Percentiles rank a stretch among this genome's conserved stretches.
These are phyloP conservation scores for Cephalotes varians DNA, from an alignment of 2,888 invertebrate species.

Conservation along the genomic window DNA sequence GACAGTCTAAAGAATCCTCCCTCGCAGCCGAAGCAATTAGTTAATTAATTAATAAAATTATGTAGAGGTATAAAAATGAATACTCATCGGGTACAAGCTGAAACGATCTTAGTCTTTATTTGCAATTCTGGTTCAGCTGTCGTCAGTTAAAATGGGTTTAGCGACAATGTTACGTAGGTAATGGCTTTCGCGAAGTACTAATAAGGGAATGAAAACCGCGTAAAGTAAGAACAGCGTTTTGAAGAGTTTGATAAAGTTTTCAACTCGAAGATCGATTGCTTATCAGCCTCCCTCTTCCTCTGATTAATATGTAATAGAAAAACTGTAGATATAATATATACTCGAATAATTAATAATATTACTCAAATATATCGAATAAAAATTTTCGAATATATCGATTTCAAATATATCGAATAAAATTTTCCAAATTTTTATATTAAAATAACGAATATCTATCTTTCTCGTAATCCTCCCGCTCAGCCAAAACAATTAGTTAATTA, in stretches of 20 bases:
- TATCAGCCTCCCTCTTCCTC: neutral
- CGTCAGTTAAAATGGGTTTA: slow-evolving; percentile 45
- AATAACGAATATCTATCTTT: neutral
- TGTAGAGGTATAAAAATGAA: slow-evolving; percentile 58
- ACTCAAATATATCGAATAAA: neutral
- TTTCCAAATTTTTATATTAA: neutral
- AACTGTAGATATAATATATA: slow-evolving; percentile 13
- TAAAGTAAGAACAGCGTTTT: neutral
- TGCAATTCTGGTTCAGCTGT: slow-evolving; percentile 49
- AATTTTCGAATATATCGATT: neutral
- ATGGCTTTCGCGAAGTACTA: slow-evolving; percentile 55
- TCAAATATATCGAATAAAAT: slow-evolving; percentile 1
- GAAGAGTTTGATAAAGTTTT: neutral
- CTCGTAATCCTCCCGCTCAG: too few species aligned
- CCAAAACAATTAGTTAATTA: too few species aligned
- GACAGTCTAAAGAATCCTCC: slow-evolving; percentile 48
- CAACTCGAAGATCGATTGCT: neutral
- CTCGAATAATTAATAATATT: neutral
- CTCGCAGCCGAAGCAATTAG: slow-evolving; percentile 55
- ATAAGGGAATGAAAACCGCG: slow-evolving; percentile 60
- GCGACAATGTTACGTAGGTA: slow-evolving; percentile 47
- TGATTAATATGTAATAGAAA: neutral
- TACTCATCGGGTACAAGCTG: slow-evolving; percentile 33
- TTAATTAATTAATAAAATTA: slow-evolving; percentile 75
- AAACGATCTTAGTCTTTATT: slow-evolving; percentile 55